phyloP scores from a whole-genome alignment of 2,888 invertebrate genomes.

The Hecatera dysodea region DNA sequence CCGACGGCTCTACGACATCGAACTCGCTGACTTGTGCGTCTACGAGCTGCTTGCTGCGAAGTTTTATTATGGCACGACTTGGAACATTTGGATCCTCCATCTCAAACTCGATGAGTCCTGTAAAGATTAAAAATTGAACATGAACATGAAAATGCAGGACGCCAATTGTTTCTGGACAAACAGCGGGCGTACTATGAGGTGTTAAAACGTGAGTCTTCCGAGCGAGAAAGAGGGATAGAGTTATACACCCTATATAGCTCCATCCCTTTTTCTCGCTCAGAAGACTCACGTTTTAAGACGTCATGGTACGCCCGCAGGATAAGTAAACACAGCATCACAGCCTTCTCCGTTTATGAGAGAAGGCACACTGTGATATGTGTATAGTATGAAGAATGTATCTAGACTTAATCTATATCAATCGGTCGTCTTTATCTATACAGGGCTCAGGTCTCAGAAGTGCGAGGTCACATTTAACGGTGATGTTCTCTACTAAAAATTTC shows the following conservation, averaged over 20 bases:
- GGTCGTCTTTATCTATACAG: neutral
- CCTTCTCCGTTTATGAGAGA: neutral
- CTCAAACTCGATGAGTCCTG: conserved; percentile 89
- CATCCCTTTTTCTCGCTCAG: too few relatives aligned
- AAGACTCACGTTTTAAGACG: too few relatives aligned
- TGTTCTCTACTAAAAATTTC: too few relatives aligned
- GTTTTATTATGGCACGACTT: conserved; percentile 88
- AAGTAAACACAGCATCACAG: neutral
- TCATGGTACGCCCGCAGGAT: too few relatives aligned
- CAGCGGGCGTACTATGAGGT: too few relatives aligned
- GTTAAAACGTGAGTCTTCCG: too few relatives aligned
- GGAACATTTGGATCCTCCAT: conserved; percentile 89
- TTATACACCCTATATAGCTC: too few relatives aligned
- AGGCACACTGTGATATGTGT: neutral
- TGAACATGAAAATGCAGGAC: neutral
- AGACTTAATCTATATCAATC: neutral
- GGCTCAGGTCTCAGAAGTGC: too few relatives aligned
- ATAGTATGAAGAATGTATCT: neutral
- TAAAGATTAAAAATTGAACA: neutral
- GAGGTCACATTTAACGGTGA: too few relatives aligned
- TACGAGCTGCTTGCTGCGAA: conserved; percentile 89
- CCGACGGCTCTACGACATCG: conserved; percentile 78
- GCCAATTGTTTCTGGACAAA: neutral
- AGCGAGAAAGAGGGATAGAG: too few relatives aligned
- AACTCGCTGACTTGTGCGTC: conserved; percentile 89